Evolutionary conservation across 2,797 vertebrate species (phyloP), one percentile per base, ranked within the genome.

Genomic region (Leptodactylus fallax): DNA sequence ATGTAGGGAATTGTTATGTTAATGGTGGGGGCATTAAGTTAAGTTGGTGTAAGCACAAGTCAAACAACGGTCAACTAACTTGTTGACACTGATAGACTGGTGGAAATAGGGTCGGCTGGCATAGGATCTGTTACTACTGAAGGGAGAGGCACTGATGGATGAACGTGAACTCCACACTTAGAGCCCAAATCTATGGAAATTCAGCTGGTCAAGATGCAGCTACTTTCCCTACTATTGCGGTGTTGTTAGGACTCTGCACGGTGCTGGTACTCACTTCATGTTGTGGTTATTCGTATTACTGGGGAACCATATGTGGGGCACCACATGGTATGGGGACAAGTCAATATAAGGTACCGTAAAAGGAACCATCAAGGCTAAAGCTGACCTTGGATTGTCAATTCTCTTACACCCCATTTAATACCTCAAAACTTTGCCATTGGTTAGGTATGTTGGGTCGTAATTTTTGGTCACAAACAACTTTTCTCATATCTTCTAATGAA

Each of bases 401-500:
- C 47, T 72, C 17, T 47, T 71, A 45, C 25, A 13, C 12, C 60
- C 51, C 21, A 69, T n/a, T n/a, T n/a, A n/a, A n/a, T 95, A 99
- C 98, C 97, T 99, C 98, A 91, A 97, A 99, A 94, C 97, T 98
- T 92, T 99, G 98, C 98, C 98, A 99, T 92, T 98, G 98, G 93
- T 99, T 99, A 83, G 97, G 98, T 90, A 99, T 94, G 92, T 92
- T 98, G 85, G 98, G 98, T 92, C 98, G 95, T 83, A 97, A 95
- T 88, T 97, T 99, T 95, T 97, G 98, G 85, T 99, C 98, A 92
- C 98, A 99, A 78, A 98, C 97, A 47, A 98, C 97, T 91, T 94
- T 98, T 92, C 93, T 97, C 97, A 99, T 98, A 65, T 99, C 98
- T 90, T 99, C 98, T 85, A 99, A 92, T 0, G 98, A 98, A 0